Conservation (phyloP, 2,113 vertebrate genomes). For the Sylvietta virens region DNA sequence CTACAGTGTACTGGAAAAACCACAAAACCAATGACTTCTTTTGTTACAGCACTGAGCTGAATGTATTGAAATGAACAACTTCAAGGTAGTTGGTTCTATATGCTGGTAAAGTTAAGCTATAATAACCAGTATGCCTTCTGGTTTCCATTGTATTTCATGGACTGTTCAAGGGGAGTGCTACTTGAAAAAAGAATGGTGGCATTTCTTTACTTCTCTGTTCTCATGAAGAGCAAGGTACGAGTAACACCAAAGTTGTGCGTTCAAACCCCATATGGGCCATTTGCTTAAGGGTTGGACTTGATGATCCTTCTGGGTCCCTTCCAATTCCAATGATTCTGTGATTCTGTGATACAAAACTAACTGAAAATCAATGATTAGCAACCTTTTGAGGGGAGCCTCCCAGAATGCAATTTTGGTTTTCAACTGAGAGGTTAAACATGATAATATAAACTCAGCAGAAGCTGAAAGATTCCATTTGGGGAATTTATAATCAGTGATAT, state of each 20-base stretch:
- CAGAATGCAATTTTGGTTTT: not conserved
- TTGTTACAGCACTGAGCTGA: not conserved
- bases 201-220: not conserved
- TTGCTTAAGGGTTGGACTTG: fast-evolving
- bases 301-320: not conserved
- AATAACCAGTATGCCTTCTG: not conserved
- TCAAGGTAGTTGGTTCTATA: not conserved
- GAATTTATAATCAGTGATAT: not conserved
- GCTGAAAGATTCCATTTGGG: not conserved
- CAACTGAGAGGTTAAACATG: not conserved
- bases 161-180: not conserved
- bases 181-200: not conserved
- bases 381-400: not conserved
- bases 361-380: not conserved
- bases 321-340: not conserved
- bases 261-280: not conserved
- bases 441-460: not conserved
- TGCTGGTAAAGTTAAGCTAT: not conserved
- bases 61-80: not conserved
- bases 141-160: not conserved
- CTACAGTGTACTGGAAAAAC: not conserved
- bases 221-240: not conserved
- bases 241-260: not conserved
- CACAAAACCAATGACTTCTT: not conserved
- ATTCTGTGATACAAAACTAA: not conserved